A percentile compares a stretch with the other conserved stretches of the same genome.
Conservation (phyloP, 2,113 vertebrate genomes). For the rabbit (Oryctolagus cuniculus) region mOryCun1.1 NC_091445.1:16916501-16917000, state of each 20-base stretch:
- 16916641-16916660: background rate
- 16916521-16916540: no score
- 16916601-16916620: no score
- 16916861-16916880: slow-evolving; percentile 5
- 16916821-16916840: background rate
- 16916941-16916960: slow-evolving; percentile 81
- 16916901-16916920: slow-evolving; percentile 54
- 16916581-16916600: no score
- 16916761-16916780: slow-evolving; percentile 55
- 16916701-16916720: slow-evolving; percentile 38
- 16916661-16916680: background rate
- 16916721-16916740: slow-evolving; percentile 48
- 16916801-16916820: background rate
- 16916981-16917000: slow-evolving; percentile 75
- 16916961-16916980: slow-evolving; percentile 67
- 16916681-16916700: slow-evolving; percentile 39
- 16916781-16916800: slow-evolving; percentile 39
- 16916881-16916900: slow-evolving; percentile 11
- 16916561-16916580: no score
- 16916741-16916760: slow-evolving; percentile 1
- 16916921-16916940: slow-evolving; percentile 83
- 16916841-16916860: slow-evolving; percentile 43
- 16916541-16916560: no score
- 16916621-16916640: no score
- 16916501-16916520: no score